phyloP scores from a whole-genome alignment of 2,113 vertebrate species.

The Sinocyclocheilus anophthalmus region DNA sequence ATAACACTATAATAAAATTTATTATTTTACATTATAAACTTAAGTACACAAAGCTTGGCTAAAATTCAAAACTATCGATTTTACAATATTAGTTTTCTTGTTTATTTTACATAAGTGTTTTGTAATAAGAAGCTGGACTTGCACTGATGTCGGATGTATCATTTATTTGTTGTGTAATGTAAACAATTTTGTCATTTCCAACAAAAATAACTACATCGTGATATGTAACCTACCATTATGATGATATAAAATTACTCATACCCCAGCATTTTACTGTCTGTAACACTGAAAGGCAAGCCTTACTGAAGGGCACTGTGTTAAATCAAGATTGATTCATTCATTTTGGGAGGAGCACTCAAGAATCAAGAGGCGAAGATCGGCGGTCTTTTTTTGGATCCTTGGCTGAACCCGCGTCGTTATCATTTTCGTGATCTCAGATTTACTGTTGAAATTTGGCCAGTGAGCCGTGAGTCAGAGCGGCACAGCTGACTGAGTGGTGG shows the following conservation, averaged over 20 bases:
- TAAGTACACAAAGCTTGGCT: background rate
- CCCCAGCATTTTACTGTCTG: slow-evolving; percentile 29
- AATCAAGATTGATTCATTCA: slow-evolving; percentile 37
- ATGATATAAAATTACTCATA: slow-evolving; percentile 13
- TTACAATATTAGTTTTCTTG: background rate
- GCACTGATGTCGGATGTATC: background rate
- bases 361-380: slow-evolving; percentile 21
- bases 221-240: background rate
- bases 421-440: slow-evolving; percentile 42
- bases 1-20: background rate
- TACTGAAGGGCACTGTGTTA: slow-evolving; percentile 27
- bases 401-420: slow-evolving; percentile 35
- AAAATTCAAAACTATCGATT: background rate
- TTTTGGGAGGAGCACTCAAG: slow-evolving; percentile 29
- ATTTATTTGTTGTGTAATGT: background rate
- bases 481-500: slow-evolving; percentile 1
- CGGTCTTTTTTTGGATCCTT: slow-evolving; percentile 40
- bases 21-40: background rate
- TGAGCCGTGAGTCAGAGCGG: slow-evolving; percentile 40
- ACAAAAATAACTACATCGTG: background rate
- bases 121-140: background rate
- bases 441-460: slow-evolving; percentile 29
- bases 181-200: background rate
- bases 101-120: slow-evolving; percentile 12
- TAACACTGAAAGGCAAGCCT: slow-evolving; percentile 1